These are phyloP conservation scores for Thera obeliscata DNA, from an alignment of 2,888 invertebrate genomes.

Conservation along the genomic window DNA sequence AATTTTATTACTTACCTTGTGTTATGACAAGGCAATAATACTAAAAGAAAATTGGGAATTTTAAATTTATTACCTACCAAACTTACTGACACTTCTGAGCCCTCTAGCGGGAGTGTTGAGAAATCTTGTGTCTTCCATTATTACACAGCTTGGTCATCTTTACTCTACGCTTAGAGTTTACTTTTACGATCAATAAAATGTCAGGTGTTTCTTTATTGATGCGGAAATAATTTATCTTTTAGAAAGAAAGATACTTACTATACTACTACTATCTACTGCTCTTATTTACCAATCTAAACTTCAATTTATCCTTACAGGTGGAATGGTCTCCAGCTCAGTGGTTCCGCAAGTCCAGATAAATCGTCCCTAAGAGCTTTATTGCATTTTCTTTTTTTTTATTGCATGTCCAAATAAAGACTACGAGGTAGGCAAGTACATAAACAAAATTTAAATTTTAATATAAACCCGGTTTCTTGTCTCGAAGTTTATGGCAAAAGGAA, in stretches of 20 bases:
- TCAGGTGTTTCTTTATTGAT: conserved; percentile 18
- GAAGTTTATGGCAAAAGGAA: conserved; percentile 1
- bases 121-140: too few relatives aligned
- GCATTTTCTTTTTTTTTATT: not conserved
- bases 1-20: not conserved
- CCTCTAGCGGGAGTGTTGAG: too few relatives aligned
- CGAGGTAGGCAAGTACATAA: not conserved
- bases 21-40: too few relatives aligned
- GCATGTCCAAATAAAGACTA: too few relatives aligned
- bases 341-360: conserved; percentile 96
- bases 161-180: not conserved
- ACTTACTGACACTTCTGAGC: too few relatives aligned
- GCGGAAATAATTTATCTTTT: conserved; percentile 11
- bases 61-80: too few relatives aligned
- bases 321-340: conserved; percentile 99
- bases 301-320: conserved; percentile 81
- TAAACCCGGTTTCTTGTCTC: conserved; percentile 5
- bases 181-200: conserved; percentile 18
- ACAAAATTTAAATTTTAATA: not conserved
- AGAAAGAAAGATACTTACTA: not conserved
- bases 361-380: not conserved
- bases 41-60: too few relatives aligned
- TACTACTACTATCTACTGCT: not conserved
- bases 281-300: not conserved
- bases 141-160: not conserved